Conservation (phyloP, 2,888 invertebrate genomes). For the Mycalesis mineus region DNA sequence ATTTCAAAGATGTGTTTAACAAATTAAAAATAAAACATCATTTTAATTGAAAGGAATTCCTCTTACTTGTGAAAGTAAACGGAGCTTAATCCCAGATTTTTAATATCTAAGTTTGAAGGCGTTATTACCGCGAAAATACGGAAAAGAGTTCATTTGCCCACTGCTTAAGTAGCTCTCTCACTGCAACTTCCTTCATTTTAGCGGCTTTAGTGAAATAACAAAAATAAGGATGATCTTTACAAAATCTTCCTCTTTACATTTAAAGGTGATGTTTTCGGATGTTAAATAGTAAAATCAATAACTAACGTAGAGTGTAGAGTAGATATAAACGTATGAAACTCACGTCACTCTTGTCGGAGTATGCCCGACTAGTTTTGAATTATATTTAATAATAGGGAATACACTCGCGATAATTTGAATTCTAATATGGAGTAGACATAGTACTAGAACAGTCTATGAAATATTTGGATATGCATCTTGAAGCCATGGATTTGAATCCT, state of each 20-base stretch:
- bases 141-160: not conserved
- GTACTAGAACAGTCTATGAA: too few species aligned
- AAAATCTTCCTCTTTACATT: not conserved
- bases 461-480: too few species aligned
- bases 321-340: too few species aligned
- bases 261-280: not conserved
- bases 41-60: not conserved
- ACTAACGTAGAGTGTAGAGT: too few species aligned
- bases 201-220: not conserved
- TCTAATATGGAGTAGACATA: too few species aligned
- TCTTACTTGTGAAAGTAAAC: not conserved
- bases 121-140: not conserved
- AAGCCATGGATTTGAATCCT: too few species aligned
- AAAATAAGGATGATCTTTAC: not conserved
- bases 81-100: not conserved
- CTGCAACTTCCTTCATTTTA: conserved; percentile 1
- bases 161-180: not conserved
- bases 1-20: too few species aligned
- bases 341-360: too few species aligned
- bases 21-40: not conserved
- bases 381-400: too few species aligned
- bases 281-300: too few species aligned
- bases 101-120: not conserved
- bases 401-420: too few species aligned
- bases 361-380: too few species aligned